phyloP scores from a whole-genome alignment of 1,140 invertebrate species.

The Daktulosphaira vitifoliae region DNA sequence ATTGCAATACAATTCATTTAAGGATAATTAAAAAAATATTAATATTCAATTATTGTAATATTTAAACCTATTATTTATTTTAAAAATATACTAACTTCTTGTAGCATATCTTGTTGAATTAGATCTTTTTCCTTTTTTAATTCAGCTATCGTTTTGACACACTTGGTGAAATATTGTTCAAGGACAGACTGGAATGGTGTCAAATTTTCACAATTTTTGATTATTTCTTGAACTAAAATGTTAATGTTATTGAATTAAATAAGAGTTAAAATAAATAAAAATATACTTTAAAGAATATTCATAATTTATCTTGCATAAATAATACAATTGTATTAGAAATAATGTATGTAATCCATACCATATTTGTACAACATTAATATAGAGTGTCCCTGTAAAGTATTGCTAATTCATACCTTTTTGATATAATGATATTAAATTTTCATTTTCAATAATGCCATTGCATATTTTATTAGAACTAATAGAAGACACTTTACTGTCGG shows the following conservation, averaged over 20 bases:
- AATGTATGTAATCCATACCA: no score
- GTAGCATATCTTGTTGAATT: conserved; percentile 17
- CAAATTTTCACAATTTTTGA: conserved; percentile 10
- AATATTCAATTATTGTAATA: no score
- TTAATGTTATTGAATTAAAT: background rate
- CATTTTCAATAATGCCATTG: background rate
- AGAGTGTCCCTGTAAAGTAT: no score
- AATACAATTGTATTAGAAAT: no score
- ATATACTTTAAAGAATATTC: background rate
- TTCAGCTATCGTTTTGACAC: background rate
- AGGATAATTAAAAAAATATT: no score
- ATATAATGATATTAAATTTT: conserved; percentile 11
- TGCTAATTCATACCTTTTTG: conserved; percentile 19
- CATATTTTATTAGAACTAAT: background rate
- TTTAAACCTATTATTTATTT: no score
- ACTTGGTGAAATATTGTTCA: conserved; percentile 1
- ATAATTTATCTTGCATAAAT: background rate
- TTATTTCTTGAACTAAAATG: conserved; percentile 16
- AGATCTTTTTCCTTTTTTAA: conserved; percentile 26
- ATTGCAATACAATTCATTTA: no score
- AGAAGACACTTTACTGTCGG: conserved; percentile 3
- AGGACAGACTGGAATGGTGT: conserved; percentile 15
- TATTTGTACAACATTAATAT: no score
- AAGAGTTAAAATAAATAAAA: no score
- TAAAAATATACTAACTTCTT: conserved; percentile 1